Conservation (phyloP, 2,888 invertebrate species). For the Caenorhabditis sp. region DNA sequence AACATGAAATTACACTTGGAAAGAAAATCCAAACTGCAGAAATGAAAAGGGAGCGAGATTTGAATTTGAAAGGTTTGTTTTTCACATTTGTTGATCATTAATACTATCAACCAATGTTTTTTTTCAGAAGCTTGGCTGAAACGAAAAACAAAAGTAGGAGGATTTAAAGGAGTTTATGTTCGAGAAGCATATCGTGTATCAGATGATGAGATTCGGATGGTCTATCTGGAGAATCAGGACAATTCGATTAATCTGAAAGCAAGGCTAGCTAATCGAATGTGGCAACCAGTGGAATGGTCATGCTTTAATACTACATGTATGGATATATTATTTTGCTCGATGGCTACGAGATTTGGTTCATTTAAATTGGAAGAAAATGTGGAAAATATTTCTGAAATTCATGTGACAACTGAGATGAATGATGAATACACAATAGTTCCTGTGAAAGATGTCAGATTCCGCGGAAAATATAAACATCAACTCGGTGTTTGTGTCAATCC, state of each 20-base stretch:
- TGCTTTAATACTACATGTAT: constrained; percentile 40
- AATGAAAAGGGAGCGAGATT: constrained; percentile 13
- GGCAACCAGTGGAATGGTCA: constrained; percentile 33
- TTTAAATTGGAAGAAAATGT: constrained; percentile 13
- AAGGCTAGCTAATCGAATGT: constrained; percentile 10
- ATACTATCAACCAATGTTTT: neutral
- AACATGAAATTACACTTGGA: constrained; percentile 21
- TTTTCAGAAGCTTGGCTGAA: constrained; percentile 7
- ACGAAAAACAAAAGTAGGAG: neutral
- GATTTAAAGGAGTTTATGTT: constrained; percentile 18
- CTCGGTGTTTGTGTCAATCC: constrained; percentile 58
- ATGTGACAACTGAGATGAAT: constrained; percentile 20
- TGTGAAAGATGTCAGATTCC: constrained; percentile 45
- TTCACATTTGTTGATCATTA: neutral
- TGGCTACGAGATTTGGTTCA: constrained; percentile 41
- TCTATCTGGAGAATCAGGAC: constrained; percentile 22
- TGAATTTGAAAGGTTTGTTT: constrained; percentile 1
- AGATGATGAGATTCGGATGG: constrained; percentile 22
- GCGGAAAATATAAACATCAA: neutral
- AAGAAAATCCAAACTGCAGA: constrained; percentile 6
- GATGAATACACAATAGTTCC: constrained; percentile 33
- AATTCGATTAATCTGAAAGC: constrained; percentile 19
- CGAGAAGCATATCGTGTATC: constrained; percentile 19
- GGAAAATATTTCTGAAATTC: constrained; percentile 13
- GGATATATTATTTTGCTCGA: constrained; percentile 39